Conservation (phyloP, 2,113 vertebrate genomes). For the Suricata suricatta region DNA sequence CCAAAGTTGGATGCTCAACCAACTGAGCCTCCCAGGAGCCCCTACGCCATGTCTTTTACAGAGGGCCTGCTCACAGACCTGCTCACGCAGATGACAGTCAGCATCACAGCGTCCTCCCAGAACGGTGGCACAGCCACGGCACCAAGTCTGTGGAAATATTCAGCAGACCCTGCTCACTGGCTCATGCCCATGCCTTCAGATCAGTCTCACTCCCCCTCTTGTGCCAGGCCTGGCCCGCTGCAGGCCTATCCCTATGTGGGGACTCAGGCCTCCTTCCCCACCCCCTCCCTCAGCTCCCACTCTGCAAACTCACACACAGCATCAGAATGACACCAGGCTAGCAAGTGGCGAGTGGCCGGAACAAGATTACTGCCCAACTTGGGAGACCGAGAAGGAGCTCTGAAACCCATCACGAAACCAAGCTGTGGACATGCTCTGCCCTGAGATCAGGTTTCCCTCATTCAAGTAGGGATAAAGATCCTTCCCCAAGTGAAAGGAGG, state of each 20-base stretch:
- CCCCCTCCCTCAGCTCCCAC: neutral
- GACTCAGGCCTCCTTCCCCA: neutral
- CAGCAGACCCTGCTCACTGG: neutral
- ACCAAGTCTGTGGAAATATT: neutral
- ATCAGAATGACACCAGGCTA: neutral
- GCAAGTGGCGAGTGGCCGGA: neutral
- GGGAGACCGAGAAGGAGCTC: neutral
- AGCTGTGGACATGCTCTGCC: neutral
- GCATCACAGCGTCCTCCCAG: neutral
- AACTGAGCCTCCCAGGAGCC: too few species aligned
- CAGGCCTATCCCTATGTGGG: fast-evolving
- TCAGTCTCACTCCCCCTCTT: neutral
- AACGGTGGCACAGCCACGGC: neutral
- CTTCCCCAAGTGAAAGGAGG: neutral
- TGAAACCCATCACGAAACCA: neutral
- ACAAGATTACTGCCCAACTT: neutral
- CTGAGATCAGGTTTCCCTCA: neutral
- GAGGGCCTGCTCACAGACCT: neutral
- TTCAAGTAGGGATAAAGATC: neutral
- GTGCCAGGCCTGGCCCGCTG: neutral
- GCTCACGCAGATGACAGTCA: neutral
- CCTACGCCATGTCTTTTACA: neutral
- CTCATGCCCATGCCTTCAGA: neutral
- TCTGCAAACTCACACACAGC: neutral
- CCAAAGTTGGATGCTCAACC: too few species aligned